Conservation (phyloP, 2,797 vertebrate species). For the Chromis chromis region DNA sequence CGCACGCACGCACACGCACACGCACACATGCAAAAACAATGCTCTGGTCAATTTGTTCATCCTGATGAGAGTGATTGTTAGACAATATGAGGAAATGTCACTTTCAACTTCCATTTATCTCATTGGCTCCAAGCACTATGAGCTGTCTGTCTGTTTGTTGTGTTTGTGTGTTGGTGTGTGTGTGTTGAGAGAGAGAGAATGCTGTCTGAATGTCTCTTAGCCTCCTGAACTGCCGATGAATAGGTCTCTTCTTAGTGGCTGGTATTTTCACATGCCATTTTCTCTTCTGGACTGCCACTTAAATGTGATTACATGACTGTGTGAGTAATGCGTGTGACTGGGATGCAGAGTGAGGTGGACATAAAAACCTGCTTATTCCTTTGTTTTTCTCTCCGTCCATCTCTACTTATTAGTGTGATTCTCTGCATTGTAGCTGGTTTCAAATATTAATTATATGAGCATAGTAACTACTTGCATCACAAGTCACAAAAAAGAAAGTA, state of each 20-base stretch:
- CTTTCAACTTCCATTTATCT: slow-evolving; percentile 24
- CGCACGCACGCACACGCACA: background rate
- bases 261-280: slow-evolving; percentile 76
- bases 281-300: slow-evolving; percentile 51
- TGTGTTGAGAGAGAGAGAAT: slow-evolving; percentile 24
- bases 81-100: slow-evolving; percentile 32
- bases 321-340: slow-evolving; percentile 40
- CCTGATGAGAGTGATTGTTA: slow-evolving; percentile 3
- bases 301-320: slow-evolving; percentile 52
- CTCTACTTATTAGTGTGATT: background rate
- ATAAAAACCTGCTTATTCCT: background rate
- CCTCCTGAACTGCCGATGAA: slow-evolving; percentile 53
- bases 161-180: slow-evolving; percentile 7
- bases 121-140: slow-evolving; percentile 14
- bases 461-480: too few relatives aligned
- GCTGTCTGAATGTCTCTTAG: slow-evolving; percentile 48
- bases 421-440: background rate
- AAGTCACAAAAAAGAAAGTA: too few relatives aligned
- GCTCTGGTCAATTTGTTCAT: slow-evolving; percentile 3
- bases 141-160: background rate
- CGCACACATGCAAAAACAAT: background rate
- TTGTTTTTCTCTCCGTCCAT: background rate
- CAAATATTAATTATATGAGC: background rate
- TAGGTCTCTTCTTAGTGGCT: slow-evolving; percentile 44
- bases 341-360: slow-evolving; percentile 8